Evolutionary conservation across 2,797 vertebrate species (phyloP), one percentile per base, ranked within the genome.

Genomic region (Spea hammondii): DNA sequence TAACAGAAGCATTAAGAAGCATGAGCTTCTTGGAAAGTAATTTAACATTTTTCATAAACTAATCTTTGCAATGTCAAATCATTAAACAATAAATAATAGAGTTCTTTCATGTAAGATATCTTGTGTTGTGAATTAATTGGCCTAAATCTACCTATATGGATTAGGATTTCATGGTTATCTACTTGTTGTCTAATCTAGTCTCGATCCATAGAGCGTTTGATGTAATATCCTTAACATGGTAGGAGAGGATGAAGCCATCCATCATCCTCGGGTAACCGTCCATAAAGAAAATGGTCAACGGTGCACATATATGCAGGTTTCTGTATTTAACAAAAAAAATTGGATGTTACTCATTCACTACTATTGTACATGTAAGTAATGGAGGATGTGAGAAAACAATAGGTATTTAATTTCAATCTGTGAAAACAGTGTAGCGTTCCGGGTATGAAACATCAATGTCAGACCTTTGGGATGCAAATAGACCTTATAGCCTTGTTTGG

Each of bases 161-260:
- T 88, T 85, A 88, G 70, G 74, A 86, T 84, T 74, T 84, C 80
- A 77, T 83, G 73, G 60, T 82, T 89, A 85, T 87, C 84, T 87
- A 82, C 47, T 87, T 85, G 80, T 7, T 83, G 81, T 86, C 70
- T 85, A 85, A 86, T 85, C 80, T 85, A 4, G 70, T 81, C 76
- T 74, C 87, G 84, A 90, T 83, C 71, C 51, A 76, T 83, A n/a
- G 10, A 72, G 4, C 75, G 77, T 83, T 85, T 80, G 83, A 76
- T 86, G 75, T 84, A 57, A 83, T 82, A 86, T 86, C 60, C 83
- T 84, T 86, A 85, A 84, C 86, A 76, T 75, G 54, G 11, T 83
- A 59, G 65, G 65, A 87, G 65, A 83, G 48, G 72, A 85, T 83
- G 5, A 72, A 75, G 55, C 67, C 60, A 75, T 86, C 73, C 83